These are phyloP conservation scores for Desoria tigrina DNA, from an alignment of 2,888 invertebrate genomes.

Conservation along the genomic window DNA sequence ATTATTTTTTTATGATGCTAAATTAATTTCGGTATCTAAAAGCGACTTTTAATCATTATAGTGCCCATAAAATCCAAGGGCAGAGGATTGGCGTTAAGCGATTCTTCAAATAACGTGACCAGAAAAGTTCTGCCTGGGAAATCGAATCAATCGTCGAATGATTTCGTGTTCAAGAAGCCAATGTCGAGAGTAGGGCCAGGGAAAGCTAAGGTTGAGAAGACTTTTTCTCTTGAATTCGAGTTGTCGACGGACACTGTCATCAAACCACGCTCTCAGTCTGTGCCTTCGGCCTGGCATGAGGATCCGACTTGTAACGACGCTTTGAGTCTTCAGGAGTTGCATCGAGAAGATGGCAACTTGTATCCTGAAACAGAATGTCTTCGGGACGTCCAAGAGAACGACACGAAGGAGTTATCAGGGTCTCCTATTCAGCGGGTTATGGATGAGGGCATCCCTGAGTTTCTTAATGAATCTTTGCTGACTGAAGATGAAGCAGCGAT, in stretches of 20 bases:
- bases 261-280: background rate
- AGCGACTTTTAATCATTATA: too few relatives aligned
- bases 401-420: background rate
- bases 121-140: background rate
- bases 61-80: too few relatives aligned
- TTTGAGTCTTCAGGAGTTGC: background rate
- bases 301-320: background rate
- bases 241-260: background rate
- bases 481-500: background rate
- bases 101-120: constrained; percentile 28
- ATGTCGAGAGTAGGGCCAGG: background rate
- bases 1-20: background rate
- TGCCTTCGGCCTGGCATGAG: background rate
- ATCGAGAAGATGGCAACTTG: background rate
- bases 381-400: constrained; percentile 1
- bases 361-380: constrained; percentile 6
- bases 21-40: too few relatives aligned
- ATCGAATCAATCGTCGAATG: background rate
- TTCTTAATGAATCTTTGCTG: too few relatives aligned
- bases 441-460: too few relatives aligned
- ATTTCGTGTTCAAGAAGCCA: constrained; percentile 1
- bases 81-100: constrained; percentile 26
- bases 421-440: background rate
- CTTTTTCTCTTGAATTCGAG: background rate
- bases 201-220: background rate